Evolutionary conservation across 2,113 vertebrate species (phyloP), one percentile per base, ranked within the genome.

Genomic region (Misgurnus mizolepis): DNA sequence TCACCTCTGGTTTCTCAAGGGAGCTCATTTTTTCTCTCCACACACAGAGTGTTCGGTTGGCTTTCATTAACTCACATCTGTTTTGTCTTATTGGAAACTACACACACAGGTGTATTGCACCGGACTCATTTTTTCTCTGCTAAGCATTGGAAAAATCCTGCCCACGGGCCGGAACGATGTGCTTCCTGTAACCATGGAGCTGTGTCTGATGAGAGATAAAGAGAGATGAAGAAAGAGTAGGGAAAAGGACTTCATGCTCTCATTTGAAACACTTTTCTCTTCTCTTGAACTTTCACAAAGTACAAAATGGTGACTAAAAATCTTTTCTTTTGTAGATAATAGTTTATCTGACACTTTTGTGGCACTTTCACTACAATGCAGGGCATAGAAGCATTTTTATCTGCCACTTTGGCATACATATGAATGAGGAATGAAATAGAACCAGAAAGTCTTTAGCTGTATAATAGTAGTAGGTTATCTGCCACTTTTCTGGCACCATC

Each of bases 21-120:
- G 77, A 69, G 39, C 77, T 60, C 67, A 77, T 58, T 22, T 41
- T 55, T 65, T 22, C 43, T 49, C 80, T 70, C 18, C 45, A 53
- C 66, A 70, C 58, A 55, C 70, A 67, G 47, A 17, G 18, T 41
- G 27, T 66, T 67, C 14, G 9, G 58, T 78, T 76, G 41, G 55
- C 61, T 76, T 70, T 62, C 40, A 80, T 74, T 67, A 78, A 74
- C 68, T 69, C 41, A 73, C 40, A 78, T 70, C 56, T 41, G 40
- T 45, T 62, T 58, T 58, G 41, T 17, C 70, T 58, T 49, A 60
- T 11, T 27, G 34, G 18, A 6, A 58, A 43, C 5, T 9, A 55
- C 62, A 66, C 47, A 62, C 11, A 56, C n/a, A 74, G 40, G 71
- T 74, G 71, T 61, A 60, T 61, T 39, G 58, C 55, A 22, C 55